Conservation (phyloP, 2,888 invertebrate species). For the Agelastica alni region DNA sequence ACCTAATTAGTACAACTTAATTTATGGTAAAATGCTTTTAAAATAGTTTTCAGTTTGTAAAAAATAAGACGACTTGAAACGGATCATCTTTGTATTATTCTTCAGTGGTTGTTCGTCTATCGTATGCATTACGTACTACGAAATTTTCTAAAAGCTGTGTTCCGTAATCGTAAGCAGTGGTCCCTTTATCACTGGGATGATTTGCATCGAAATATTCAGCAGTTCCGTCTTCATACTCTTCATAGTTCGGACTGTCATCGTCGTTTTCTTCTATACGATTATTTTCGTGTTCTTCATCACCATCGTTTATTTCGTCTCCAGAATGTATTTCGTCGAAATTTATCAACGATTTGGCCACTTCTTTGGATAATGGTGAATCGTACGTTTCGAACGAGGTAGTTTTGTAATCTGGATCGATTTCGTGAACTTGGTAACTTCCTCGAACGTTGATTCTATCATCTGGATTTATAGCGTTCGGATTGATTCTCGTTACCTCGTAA, state of each 20-base stretch:
- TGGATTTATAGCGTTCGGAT: slow-evolving; percentile 21
- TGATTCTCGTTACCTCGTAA: slow-evolving; percentile 26
- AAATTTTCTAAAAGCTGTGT: neutral
- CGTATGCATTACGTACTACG: neutral
- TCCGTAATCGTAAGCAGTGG: neutral
- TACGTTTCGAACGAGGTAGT: slow-evolving; percentile 31
- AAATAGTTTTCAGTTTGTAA: too few species aligned
- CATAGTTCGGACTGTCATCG: neutral
- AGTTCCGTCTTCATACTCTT: neutral
- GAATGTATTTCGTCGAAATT: slow-evolving; percentile 16
- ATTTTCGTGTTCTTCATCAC: neutral
- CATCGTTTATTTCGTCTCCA: neutral
- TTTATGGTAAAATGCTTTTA: too few species aligned
- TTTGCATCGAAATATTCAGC: neutral
- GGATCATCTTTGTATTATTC: too few species aligned
- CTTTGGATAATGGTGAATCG: slow-evolving; percentile 30
- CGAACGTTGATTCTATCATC: slow-evolving; percentile 19
- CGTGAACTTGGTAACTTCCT: slow-evolving; percentile 34
- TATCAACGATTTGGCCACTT: slow-evolving; percentile 28
- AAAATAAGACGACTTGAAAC: too few species aligned
- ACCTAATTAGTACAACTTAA: too few species aligned
- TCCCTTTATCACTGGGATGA: neutral
- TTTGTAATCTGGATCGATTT: slow-evolving; percentile 31
- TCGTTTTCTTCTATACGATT: neutral
- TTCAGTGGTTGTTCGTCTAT: neutral